These are phyloP conservation scores for Falco berigora DNA, from an alignment of 2,797 vertebrate genomes.

Conservation along the genomic window DNA sequence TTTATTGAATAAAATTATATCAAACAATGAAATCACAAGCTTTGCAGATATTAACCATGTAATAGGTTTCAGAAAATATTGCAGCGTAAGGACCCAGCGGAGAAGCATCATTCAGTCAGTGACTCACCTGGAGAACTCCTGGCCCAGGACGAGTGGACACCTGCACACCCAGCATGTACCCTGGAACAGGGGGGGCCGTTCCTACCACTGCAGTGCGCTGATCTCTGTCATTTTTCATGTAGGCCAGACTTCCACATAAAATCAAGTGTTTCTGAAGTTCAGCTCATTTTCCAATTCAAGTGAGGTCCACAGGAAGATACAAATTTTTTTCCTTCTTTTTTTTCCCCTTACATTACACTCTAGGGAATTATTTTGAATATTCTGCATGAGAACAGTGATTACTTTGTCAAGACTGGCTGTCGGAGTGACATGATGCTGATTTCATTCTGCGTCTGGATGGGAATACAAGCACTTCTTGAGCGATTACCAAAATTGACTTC, in stretches of 20 bases:
- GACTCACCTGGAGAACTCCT: background rate
- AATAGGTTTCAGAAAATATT: background rate
- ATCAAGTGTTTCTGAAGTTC: background rate
- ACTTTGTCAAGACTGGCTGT: background rate
- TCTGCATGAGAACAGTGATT: background rate
- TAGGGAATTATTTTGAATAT: background rate
- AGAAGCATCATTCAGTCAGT: background rate
- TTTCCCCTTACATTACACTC: background rate
- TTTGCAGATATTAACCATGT: background rate
- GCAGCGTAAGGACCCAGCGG: background rate
- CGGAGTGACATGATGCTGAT: background rate
- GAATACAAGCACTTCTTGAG: background rate
- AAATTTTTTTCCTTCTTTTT: background rate
- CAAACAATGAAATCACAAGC: conserved; percentile 30
- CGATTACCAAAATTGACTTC: background rate
- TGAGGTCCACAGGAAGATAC: background rate
- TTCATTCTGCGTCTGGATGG: background rate
- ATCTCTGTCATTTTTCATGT: fast-evolving
- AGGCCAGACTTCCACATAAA: background rate
- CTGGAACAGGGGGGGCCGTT: background rate
- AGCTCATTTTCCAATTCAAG: background rate
- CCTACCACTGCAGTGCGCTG: fast-evolving
- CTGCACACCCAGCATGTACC: too few species aligned
- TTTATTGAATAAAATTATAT: conserved; percentile 49
- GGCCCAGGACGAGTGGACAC: background rate